These are phyloP conservation scores for Scalopus aquaticus DNA, from an alignment of 2,113 vertebrate species.

Conservation along the genomic window DNA sequence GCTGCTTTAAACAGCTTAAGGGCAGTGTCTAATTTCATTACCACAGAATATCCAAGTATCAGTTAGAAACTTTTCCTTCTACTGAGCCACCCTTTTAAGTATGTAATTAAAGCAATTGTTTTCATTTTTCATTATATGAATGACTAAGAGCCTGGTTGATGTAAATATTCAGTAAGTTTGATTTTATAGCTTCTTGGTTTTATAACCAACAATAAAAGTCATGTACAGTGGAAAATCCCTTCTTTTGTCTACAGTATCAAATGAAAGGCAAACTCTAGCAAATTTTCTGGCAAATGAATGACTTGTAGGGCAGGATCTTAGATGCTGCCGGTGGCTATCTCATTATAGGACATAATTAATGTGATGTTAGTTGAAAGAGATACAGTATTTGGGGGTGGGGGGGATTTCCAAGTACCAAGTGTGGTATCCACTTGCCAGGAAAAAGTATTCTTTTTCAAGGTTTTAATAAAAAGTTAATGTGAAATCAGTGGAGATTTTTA, in stretches of 20 bases:
- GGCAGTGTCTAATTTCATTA: slow-evolving; percentile 29
- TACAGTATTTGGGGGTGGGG: background rate
- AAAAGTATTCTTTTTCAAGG: slow-evolving; percentile 35
- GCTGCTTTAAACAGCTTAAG: slow-evolving; percentile 4
- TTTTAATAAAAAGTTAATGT: slow-evolving; percentile 40
- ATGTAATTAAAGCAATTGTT: slow-evolving; percentile 55
- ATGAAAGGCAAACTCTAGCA: background rate
- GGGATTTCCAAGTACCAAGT: slow-evolving; percentile 61
- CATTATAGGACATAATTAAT: background rate
- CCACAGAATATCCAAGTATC: slow-evolving; percentile 1
- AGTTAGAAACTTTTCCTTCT: slow-evolving; percentile 31
- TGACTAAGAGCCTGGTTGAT: slow-evolving; percentile 62
- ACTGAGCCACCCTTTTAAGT: slow-evolving; percentile 43
- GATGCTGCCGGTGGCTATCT: slow-evolving; percentile 1
- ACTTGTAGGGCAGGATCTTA: background rate
- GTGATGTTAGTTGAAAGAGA: slow-evolving; percentile 51
- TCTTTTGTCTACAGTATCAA: background rate
- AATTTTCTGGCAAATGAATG: slow-evolving; percentile 24
- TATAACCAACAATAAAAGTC: slow-evolving; percentile 51
- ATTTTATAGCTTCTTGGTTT: slow-evolving; percentile 59
- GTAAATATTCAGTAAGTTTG: slow-evolving; percentile 64
- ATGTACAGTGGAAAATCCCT: slow-evolving; percentile 53
- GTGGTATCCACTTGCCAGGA: slow-evolving; percentile 39
- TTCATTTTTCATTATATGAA: slow-evolving; percentile 56
- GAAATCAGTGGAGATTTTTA: slow-evolving; percentile 16